A percentile compares a stretch with the other conserved stretches of the same genome.
Conservation (phyloP, 2,888 invertebrate genomes). For the Tetranychus piercei region DNA sequence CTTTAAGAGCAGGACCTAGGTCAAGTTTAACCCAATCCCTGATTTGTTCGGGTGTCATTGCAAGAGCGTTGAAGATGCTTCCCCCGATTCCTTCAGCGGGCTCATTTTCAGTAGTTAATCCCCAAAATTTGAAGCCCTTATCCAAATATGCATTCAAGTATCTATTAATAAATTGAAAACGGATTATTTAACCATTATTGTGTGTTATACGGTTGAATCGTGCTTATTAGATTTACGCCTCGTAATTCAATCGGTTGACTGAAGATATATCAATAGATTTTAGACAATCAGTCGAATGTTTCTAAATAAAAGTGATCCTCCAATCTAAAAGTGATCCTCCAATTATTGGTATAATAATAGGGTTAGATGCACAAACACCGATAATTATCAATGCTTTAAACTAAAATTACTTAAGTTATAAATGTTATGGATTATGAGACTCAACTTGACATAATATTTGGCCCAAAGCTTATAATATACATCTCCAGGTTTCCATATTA, state of each 20-base stretch:
- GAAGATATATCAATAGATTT: no score
- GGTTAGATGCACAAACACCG: no score
- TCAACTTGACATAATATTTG: slow-evolving; percentile 52
- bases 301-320: no score
- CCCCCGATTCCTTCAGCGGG: slow-evolving; percentile 40
- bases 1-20: slow-evolving; percentile 53
- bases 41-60: slow-evolving; percentile 31
- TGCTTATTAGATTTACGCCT: no score
- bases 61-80: slow-evolving; percentile 36
- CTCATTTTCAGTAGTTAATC: slow-evolving; percentile 69
- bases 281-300: no score
- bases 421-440: no score
- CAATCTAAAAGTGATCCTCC: no score
- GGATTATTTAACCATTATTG: no score
- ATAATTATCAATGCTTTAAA: no score
- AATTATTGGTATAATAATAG: no score
- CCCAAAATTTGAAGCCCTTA: slow-evolving; percentile 49
- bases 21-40: slow-evolving; percentile 49
- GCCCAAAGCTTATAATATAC: slow-evolving; percentile 58
- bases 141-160: slow-evolving; percentile 57
- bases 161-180: slow-evolving; percentile 32
- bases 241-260: no score
- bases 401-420: neutral
- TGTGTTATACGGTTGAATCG: no score
- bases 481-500: slow-evolving; percentile 30